Evolutionary conservation across 2,888 invertebrate genomes (phyloP).

Genomic region (Phengaris arion): DNA sequence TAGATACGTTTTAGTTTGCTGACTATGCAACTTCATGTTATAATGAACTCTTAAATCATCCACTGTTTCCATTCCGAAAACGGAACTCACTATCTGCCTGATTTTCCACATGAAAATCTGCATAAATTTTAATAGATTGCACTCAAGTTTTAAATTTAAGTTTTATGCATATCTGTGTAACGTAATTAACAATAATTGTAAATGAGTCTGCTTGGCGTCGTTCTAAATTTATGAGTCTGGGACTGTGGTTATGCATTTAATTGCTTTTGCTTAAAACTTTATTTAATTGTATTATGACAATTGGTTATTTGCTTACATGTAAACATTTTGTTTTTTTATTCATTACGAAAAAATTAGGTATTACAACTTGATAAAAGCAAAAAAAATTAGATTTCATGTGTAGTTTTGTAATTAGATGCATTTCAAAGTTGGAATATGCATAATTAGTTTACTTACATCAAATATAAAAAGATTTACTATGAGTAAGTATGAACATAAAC

Average conservation of each 20-base stretch:
- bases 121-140: constrained; percentile 32
- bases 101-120: constrained; percentile 34
- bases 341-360: no score
- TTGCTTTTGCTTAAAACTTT: not conserved
- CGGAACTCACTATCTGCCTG: constrained; percentile 34
- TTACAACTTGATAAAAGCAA: no score
- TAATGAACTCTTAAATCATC: constrained; percentile 40
- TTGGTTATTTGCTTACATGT: no score
- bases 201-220: constrained; percentile 10
- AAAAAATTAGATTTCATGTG: no score
- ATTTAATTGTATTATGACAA: not conserved
- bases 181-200: constrained; percentile 10
- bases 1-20: constrained; percentile 38
- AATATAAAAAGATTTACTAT: no score
- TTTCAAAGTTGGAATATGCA: no score
- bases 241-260: constrained; percentile 8
- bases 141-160: constrained; percentile 27
- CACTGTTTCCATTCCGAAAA: constrained; percentile 35
- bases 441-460: no score
- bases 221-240: constrained; percentile 18
- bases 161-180: constrained; percentile 22
- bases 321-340: no score
- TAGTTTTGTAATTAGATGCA: no score
- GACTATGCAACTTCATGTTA: constrained; percentile 37
- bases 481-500: no score